Evolutionary conservation across 2,888 invertebrate species (phyloP).

Genomic region (Thymelicus sylvestris): DNA sequence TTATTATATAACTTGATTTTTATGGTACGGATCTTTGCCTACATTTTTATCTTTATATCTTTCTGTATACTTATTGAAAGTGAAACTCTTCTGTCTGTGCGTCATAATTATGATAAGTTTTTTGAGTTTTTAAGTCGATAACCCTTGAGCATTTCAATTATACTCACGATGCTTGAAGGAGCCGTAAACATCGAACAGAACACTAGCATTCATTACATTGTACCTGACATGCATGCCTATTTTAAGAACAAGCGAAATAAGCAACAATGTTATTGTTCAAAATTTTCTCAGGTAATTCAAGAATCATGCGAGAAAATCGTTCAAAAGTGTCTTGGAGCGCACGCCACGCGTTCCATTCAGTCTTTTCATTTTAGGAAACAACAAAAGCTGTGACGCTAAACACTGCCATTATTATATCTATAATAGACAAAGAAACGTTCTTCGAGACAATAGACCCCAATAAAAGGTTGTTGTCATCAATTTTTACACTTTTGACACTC

Average conservation of each 20-base stretch:
- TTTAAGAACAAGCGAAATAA: constrained; percentile 36
- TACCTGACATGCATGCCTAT: constrained; percentile 19
- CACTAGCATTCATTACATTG: constrained; percentile 19
- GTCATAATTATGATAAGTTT: too few species aligned
- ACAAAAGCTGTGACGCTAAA: constrained; percentile 81
- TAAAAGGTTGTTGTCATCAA: constrained; percentile 81
- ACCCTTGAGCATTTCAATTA: too few species aligned
- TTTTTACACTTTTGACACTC: constrained; percentile 78
- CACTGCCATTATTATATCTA: constrained; percentile 78
- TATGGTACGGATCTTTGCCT: too few species aligned
- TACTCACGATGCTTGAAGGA: neutral
- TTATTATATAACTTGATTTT: too few species aligned
- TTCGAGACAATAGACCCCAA: constrained; percentile 74
- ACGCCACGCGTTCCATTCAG: constrained; percentile 77
- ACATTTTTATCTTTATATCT: too few species aligned
- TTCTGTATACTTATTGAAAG: too few species aligned
- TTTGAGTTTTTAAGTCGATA: too few species aligned
- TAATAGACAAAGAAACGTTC: constrained; percentile 80
- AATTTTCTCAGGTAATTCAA: constrained; percentile 58
- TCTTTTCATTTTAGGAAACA: constrained; percentile 67
- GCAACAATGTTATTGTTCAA: constrained; percentile 44
- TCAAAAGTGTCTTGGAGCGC: constrained; percentile 69
- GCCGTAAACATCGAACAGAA: constrained; percentile 1
- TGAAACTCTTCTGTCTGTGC: too few species aligned
- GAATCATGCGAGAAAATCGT: constrained; percentile 74